Percentiles rank a stretch among this genome's conserved stretches.
Conservation (phyloP, 2,113 vertebrate genomes). For the Mugil cephalus region DNA sequence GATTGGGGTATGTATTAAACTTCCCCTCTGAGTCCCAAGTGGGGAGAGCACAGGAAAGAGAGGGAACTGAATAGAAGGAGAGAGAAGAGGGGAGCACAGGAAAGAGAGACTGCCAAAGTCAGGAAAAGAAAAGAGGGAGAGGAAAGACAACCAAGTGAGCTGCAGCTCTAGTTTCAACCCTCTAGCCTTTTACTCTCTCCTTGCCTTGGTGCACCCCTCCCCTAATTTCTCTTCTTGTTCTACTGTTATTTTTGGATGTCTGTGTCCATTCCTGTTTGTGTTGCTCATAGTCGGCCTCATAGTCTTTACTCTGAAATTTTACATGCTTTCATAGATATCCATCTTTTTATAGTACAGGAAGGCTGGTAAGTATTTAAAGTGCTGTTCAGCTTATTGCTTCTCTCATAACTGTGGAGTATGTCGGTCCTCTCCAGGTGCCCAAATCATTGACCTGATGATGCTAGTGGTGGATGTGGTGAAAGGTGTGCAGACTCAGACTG, state of each 20-base stretch:
- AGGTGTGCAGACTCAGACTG: constrained; percentile 98
- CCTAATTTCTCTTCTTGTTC: constrained; percentile 48
- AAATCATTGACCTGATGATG: constrained; percentile 99
- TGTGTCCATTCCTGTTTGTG: constrained; percentile 59
- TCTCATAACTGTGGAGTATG: background rate
- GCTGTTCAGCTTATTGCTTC: background rate
- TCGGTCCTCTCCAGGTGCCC: constrained; percentile 86
- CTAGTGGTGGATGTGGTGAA: constrained; percentile 98
- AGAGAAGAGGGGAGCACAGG: constrained; percentile 75
- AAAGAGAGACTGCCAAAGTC: constrained; percentile 74
- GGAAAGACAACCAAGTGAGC: constrained; percentile 78
- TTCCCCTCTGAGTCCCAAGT: constrained; percentile 75
- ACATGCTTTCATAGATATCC: background rate
- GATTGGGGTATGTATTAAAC: constrained; percentile 74
- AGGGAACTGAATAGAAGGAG: constrained; percentile 72
- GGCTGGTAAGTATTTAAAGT: background rate
- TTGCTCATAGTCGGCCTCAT: constrained; percentile 44
- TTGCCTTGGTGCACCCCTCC: constrained; percentile 43
- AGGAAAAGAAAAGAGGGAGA: constrained; percentile 71
- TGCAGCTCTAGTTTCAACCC: constrained; percentile 75
- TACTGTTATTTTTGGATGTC: constrained; percentile 62
- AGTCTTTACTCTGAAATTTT: background rate
- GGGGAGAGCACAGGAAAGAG: constrained; percentile 91
- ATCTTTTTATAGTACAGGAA: background rate
- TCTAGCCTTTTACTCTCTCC: constrained; percentile 54